Conservation (phyloP, 2,797 vertebrate species). For the Cichlasoma orientale region DNA sequence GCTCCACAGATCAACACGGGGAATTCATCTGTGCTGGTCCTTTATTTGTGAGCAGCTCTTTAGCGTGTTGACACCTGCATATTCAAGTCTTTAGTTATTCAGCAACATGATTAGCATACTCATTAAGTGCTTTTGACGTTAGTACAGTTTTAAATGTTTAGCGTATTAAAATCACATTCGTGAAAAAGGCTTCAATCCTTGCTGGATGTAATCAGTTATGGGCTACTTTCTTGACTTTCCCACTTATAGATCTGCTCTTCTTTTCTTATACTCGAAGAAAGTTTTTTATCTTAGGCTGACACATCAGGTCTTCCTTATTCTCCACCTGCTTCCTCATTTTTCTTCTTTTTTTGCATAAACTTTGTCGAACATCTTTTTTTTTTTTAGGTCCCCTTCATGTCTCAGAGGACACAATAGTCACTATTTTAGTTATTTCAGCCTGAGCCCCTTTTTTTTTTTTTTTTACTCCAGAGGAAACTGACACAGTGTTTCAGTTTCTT, state of each 20-base stretch:
- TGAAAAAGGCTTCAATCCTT: not conserved
- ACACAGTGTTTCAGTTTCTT: not conserved
- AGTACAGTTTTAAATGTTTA: not conserved
- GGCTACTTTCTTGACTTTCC: not conserved
- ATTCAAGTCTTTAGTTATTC: not conserved
- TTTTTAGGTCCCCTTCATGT: no score
- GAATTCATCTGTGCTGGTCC: not conserved
- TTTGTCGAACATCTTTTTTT: no score
- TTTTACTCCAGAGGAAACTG: no score
- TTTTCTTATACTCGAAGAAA: no score
- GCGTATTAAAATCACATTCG: fast-evolving
- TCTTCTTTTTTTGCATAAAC: no score
- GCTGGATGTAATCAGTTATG: not conserved
- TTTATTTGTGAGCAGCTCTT: not conserved
- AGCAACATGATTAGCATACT: not conserved
- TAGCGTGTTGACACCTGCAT: not conserved
- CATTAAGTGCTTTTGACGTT: not conserved
- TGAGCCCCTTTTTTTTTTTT: no score
- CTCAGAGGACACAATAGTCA: no score
- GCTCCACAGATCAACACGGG: not conserved
- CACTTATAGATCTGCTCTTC: not conserved
- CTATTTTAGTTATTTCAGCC: no score
- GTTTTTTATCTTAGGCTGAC: not conserved
- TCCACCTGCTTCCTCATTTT: not conserved
- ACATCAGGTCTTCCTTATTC: not conserved